phyloP scores from a whole-genome alignment of 2,113 vertebrate species.

The Cryptomyrus ogoouensis region DNA sequence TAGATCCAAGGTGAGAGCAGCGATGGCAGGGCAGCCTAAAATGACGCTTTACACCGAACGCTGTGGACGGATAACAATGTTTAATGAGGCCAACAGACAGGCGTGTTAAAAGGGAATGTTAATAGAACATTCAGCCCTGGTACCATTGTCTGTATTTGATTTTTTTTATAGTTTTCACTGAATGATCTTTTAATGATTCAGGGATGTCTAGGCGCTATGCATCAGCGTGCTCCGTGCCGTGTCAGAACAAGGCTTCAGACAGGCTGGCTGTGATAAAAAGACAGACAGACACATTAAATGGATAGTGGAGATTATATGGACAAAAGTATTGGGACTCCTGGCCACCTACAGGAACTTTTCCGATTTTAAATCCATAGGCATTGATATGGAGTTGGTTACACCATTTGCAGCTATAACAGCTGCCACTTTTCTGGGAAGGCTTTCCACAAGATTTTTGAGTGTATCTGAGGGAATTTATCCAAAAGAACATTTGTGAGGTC shows the following conservation, averaged over 20 bases:
- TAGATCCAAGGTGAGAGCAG: conserved; percentile 34
- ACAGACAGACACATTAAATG: neutral
- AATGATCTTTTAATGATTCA: neutral
- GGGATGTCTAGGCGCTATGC: neutral
- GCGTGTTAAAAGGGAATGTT: neutral
- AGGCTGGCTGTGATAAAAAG: neutral
- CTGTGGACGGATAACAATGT: neutral
- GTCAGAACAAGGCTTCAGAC: neutral
- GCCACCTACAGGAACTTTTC: neutral
- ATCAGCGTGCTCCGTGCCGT: neutral
- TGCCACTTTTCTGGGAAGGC: neutral
- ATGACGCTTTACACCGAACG: neutral
- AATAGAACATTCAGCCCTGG: neutral
- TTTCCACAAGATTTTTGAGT: neutral
- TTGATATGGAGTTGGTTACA: neutral
- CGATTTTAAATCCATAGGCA: neutral
- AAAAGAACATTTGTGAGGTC: neutral
- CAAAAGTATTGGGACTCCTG: neutral
- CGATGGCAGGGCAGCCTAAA: neutral
- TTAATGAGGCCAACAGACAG: neutral
- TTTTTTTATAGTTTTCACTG: neutral
- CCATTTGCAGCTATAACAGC: neutral
- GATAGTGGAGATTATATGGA: neutral
- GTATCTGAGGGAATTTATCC: neutral
- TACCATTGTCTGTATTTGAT: neutral